These are phyloP conservation scores for Chrysogorgia sp. DNA, from an alignment of 92 coral and sea anemone genomes.

Conservation along the genomic window DNA sequence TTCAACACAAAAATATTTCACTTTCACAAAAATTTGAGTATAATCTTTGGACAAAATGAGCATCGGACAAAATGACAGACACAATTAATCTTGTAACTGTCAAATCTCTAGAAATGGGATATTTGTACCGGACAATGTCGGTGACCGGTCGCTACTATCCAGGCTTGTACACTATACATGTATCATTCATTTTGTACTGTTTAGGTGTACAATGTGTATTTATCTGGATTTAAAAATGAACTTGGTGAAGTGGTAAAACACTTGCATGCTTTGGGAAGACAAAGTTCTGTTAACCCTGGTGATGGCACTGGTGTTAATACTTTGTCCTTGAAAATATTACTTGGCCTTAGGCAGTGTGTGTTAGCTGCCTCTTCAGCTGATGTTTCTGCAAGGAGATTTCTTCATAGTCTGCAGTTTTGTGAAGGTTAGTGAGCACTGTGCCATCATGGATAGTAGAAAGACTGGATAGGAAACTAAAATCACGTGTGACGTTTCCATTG, in stretches of 20 bases:
- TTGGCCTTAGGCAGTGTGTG: conserved; percentile 26
- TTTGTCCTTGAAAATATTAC: neutral
- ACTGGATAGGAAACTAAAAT: too few relatives aligned
- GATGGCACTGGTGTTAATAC: conserved; percentile 25
- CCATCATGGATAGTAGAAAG: too few relatives aligned
- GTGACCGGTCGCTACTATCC: too few relatives aligned
- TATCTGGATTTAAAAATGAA: conserved; percentile 16
- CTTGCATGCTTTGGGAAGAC: conserved; percentile 20
- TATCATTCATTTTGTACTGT: neutral
- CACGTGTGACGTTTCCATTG: too few relatives aligned
- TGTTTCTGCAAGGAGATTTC: conserved; percentile 12
- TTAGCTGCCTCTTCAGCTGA: conserved; percentile 32
- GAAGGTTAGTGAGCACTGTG: neutral
- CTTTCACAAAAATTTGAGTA: too few relatives aligned
- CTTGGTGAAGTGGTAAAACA: conserved; percentile 13
- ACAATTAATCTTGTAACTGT: too few relatives aligned
- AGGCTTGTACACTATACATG: neutral
- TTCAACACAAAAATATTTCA: too few relatives aligned
- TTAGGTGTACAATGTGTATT: conserved; percentile 32
- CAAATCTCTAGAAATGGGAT: too few relatives aligned
- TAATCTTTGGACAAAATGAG: too few relatives aligned
- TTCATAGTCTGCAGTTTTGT: conserved; percentile 19
- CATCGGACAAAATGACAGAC: too few relatives aligned
- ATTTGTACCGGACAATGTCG: too few relatives aligned
- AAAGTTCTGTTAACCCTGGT: conserved; percentile 1